Base-by-base conservation (phyloP, 2,113 vertebrate genomes). In the Cryptomyrus ogoouensis region DNA sequence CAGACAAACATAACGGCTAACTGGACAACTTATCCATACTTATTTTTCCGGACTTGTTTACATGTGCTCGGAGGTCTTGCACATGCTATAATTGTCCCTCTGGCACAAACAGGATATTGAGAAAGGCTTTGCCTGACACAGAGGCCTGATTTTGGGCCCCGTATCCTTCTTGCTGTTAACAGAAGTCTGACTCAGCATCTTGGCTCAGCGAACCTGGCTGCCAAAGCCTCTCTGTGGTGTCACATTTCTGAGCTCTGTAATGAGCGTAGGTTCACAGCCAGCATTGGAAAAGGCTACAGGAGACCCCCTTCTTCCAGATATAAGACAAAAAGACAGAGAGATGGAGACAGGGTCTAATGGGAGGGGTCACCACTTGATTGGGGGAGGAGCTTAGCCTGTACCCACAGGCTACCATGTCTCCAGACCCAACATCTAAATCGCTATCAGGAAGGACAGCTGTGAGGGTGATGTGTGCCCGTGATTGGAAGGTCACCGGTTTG, bases 191-290 rank as follows among this genome's bases (percentile, higher is more conserved):
- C 42, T 84, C 6, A 15, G 89, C 89, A 89, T 94, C 91, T 88
- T 92, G 84, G 90, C 90, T 91, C 87, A 90, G 90, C 93, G 91
- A 94, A 94, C 93, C 92, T 92, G 93, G 93, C 92, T 88, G 42
- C 89, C 91, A 92, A 89, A 91, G 90, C 92, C 86, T 46, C 77
- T 91, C 93, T 94, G 93, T 93, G 94, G 83, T 47, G n/a, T 50
- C 10, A 39, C 83, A 15, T 94, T 93, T 94, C 93, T 93, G 93
- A 94, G 94, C 93, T 94, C 91, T 87, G 90, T 93, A 92, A 92
- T 53, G 49, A 87, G n/a, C 49, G 5, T 24, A 15, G 49, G 47
- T 31, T 52, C 21, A 24, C n/a, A 87, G 84, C 84, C 49, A 15
- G 24, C 8, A 19, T 42, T 5, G 13, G 24, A 5, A 12, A 21